Evolutionary conservation across 2,888 invertebrate species (phyloP), one percentile per base, ranked within the genome.

Genomic region (Pollenia amentaria): DNA sequence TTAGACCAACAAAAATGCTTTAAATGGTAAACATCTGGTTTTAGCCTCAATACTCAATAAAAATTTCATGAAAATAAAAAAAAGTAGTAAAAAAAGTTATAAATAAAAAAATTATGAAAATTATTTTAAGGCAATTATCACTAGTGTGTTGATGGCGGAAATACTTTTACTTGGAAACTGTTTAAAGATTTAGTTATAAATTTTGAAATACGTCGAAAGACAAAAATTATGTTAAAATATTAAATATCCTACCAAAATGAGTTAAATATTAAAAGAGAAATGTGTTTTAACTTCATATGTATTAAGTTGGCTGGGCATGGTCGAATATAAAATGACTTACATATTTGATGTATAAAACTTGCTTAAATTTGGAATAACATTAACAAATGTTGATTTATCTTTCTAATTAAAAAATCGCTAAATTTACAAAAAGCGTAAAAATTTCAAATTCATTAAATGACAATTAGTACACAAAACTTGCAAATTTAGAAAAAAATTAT

Each of bases 51-150:
- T 48, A 55, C 62, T 16, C 11, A 14, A 48, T 29, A 73, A 60
- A 18, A 46, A 53, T 46, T 55, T n/a, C 9, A 16, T 48, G n/a
- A 57, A 51, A 29, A 18, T 40, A n/a, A 8, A 80, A 46, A 46
- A 29, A 3, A 16, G 29, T 29, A 2, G 29, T 29, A 29, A 29
- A 29, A 29, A 3, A 29, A n/a, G n/a, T 3, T n/a, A 65, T 42
- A 51, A 21, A 48, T 2, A 38, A 60, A 69, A 79, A 64, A n/a
- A 73, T 64, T 46, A 69, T 78, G 75, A 83, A 86, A 82, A 64
- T 64, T 57, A 83, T 83, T 83, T 79, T 60, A 83, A 72, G 67
- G 67, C 80, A 77, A 84, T 84, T 87, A 83, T 77, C 77, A 80
- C 65, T 29, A 16, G 75, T 21, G 72, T 72, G 79, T 87, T 73